Conservation (phyloP, 2,797 vertebrate species). For the Propithecus perrieri region DNA sequence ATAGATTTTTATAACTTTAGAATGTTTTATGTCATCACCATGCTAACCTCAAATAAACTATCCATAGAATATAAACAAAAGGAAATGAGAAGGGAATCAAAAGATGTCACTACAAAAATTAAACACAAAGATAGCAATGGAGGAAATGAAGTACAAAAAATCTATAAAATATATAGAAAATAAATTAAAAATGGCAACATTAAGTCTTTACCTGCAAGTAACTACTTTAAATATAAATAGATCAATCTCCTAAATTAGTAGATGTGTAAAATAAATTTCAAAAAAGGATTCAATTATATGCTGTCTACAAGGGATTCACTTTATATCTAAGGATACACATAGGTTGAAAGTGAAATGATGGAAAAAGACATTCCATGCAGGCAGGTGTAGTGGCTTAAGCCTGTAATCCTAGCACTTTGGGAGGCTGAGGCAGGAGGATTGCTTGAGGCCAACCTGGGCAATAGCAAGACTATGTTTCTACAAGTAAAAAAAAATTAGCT, state of each 20-base stretch:
- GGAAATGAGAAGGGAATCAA: background rate
- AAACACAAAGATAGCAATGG: background rate
- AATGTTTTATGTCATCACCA: background rate
- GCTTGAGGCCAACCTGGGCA: background rate
- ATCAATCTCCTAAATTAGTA: background rate
- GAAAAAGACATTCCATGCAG: background rate
- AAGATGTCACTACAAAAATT: background rate
- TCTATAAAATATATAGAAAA: background rate
- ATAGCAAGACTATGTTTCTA: background rate
- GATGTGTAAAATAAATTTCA: background rate
- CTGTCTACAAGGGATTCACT: background rate
- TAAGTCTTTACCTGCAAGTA: background rate
- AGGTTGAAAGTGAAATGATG: background rate
- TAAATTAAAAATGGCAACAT: background rate
- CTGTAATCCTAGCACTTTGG: background rate
- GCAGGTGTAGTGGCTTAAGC: background rate
- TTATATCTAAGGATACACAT: background rate
- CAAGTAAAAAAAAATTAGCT: background rate
- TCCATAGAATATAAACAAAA: background rate
- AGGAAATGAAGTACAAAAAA: background rate
- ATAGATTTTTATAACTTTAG: background rate
- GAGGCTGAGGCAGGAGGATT: background rate
- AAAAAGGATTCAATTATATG: background rate
- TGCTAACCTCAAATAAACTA: background rate
- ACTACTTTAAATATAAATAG: background rate